Conservation (phyloP, 2,797 vertebrate species). For the Ibycter americanus region DNA sequence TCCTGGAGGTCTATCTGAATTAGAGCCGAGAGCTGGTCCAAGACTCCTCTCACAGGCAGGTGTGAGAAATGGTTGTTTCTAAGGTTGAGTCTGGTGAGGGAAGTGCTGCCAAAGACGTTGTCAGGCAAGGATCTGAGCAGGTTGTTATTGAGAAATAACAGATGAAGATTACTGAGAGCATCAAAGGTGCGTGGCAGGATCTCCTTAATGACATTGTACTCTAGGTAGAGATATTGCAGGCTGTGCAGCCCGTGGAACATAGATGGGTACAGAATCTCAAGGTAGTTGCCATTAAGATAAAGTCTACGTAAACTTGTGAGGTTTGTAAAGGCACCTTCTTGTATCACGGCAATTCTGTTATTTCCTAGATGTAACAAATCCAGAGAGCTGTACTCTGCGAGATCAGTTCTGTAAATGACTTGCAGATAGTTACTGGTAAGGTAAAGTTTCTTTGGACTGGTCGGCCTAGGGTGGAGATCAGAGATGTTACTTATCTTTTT, state of each 20-base stretch:
- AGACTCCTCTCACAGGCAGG: constrained; percentile 89
- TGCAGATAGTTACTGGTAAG: constrained; percentile 96
- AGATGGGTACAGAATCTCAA: constrained; percentile 89
- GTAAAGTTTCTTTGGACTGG: constrained; percentile 96
- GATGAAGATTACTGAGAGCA: constrained; percentile 90
- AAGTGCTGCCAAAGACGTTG: constrained; percentile 90
- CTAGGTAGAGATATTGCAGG: constrained; percentile 96
- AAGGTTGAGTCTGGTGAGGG: constrained; percentile 93
- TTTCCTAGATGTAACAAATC: constrained; percentile 96
- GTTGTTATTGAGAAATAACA: constrained; percentile 98
- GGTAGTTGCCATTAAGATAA: constrained; percentile 97
- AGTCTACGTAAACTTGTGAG: constrained; percentile 93
- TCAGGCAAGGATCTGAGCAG: constrained; percentile 90
- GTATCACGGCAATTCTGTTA: constrained; percentile 93
- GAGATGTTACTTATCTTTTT: constrained; percentile 93
- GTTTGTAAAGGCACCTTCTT: constrained; percentile 94
- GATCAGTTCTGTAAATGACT: constrained; percentile 88
- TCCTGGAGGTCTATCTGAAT: constrained; percentile 99
- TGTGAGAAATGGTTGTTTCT: constrained; percentile 97
- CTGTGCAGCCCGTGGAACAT: constrained; percentile 92
- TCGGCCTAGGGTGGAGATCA: constrained; percentile 90
- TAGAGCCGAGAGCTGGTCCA: constrained; percentile 94
- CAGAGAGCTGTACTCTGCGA: constrained; percentile 89
- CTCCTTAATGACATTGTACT: constrained; percentile 98
- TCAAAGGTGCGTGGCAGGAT: constrained; percentile 92